Evolutionary conservation across 2,888 invertebrate species (phyloP).

Genomic region (Oxyteleia sp.): DNA sequence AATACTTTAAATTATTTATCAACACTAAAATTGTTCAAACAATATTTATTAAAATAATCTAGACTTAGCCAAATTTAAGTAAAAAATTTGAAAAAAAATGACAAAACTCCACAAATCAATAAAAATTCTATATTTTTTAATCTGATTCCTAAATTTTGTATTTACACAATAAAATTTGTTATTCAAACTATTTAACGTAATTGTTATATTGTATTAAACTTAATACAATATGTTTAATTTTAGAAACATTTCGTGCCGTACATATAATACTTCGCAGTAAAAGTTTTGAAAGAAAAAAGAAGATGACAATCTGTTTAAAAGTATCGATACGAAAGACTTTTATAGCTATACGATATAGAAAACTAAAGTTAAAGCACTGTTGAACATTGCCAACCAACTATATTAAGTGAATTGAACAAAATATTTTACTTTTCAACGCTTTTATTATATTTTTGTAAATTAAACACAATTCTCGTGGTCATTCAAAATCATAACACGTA

Average conservation of each 20-base stretch:
- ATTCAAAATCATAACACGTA: background rate
- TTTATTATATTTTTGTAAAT: background rate
- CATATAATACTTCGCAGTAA: background rate
- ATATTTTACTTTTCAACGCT: background rate
- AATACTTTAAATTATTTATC: no score
- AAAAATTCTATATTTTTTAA: no score
- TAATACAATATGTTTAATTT: background rate
- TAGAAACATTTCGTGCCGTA: background rate
- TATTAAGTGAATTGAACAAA: background rate
- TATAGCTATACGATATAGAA: constrained; percentile 5
- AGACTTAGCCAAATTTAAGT: no score
- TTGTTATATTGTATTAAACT: no score
- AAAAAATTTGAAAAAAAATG: no score
- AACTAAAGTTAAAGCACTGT: constrained; percentile 12
- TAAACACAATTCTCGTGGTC: no score
- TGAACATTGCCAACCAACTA: background rate
- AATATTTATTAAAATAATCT: no score
- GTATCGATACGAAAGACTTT: background rate
- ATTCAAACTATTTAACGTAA: no score
- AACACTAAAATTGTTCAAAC: no score
- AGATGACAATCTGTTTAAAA: background rate
- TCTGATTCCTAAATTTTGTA: no score
- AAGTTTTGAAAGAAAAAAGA: background rate
- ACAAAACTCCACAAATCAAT: no score
- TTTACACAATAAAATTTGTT: no score